phyloP scores from a whole-genome alignment of 2,113 vertebrate genomes.

The Hystrix brachyura region DNA sequence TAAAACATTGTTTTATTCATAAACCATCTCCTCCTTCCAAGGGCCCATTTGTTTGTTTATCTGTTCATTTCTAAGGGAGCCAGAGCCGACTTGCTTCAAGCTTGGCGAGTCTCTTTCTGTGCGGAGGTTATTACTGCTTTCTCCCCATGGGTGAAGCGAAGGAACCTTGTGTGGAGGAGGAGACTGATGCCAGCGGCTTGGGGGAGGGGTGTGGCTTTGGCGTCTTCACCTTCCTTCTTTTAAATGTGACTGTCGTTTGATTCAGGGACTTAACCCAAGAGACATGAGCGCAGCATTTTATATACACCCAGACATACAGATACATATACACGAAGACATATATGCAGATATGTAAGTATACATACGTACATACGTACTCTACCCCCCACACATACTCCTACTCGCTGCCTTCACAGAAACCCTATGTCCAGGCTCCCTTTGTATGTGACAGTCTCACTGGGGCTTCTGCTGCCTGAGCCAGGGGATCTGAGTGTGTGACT shows the following conservation, averaged over 20 bases:
- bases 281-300: background rate
- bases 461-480: background rate
- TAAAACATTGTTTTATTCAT: conserved; percentile 89
- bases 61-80: conserved; percentile 71
- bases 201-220: background rate
- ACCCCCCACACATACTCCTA: too few species aligned
- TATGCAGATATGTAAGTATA: accelerated
- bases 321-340: too few species aligned
- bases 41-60: conserved; percentile 79
- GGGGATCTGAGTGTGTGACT: background rate
- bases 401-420: background rate
- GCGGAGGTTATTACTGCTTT: background rate
- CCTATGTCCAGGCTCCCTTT: background rate
- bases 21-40: conserved; percentile 68
- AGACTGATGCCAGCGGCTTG: background rate
- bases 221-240: background rate
- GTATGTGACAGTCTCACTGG: background rate
- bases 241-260: background rate
- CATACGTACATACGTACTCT: background rate
- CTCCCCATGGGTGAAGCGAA: background rate
- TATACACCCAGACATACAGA: background rate
- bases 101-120: conserved; percentile 13
- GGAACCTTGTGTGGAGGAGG: background rate
- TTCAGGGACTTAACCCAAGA: background rate
- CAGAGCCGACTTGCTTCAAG: background rate